Evolutionary conservation across 2,888 invertebrate species (phyloP).

Genomic region (Sphinx pinastri): DNA sequence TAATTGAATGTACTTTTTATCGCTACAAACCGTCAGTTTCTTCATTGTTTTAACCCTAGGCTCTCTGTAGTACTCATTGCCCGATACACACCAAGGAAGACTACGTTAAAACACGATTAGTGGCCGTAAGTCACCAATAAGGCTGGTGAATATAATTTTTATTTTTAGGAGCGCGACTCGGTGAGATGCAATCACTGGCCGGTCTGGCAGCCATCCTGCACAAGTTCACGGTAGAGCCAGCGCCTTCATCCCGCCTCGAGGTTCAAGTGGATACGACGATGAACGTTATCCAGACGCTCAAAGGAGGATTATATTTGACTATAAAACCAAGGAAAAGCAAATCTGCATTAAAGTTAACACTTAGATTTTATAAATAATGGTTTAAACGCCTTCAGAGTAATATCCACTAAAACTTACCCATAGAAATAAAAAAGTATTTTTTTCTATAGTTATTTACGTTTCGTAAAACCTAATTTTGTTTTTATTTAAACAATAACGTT

Average conservation of each 20-base stretch:
- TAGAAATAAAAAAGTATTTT: not conserved
- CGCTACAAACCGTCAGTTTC: too few relatives aligned
- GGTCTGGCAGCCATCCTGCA: constrained; percentile 61
- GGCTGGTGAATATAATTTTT: not conserved
- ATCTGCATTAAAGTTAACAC: too few relatives aligned
- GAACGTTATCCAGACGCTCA: constrained; percentile 53
- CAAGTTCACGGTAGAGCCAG: constrained; percentile 56
- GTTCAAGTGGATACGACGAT: constrained; percentile 42
- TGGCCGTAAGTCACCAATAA: too few relatives aligned
- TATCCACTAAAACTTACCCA: not conserved
- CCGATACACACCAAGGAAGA: too few relatives aligned
- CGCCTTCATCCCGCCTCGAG: constrained; percentile 26
- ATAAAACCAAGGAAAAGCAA: constrained; percentile 41
- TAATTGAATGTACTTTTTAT: too few relatives aligned
- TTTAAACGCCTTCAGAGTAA: too few relatives aligned
- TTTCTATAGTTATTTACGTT: not conserved
- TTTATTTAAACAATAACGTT: too few relatives aligned
- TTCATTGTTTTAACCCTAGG: too few relatives aligned
- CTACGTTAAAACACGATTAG: too few relatives aligned
- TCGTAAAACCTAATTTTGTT: not conserved
- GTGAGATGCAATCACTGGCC: constrained; percentile 65
- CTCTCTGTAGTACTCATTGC: too few relatives aligned
- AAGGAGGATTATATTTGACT: constrained; percentile 50
- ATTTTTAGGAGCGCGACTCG: constrained; percentile 57
- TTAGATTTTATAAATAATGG: too few relatives aligned